Evolutionary conservation across 2,888 invertebrate genomes (phyloP).

Genomic region (Invenusta paracnida): DNA sequence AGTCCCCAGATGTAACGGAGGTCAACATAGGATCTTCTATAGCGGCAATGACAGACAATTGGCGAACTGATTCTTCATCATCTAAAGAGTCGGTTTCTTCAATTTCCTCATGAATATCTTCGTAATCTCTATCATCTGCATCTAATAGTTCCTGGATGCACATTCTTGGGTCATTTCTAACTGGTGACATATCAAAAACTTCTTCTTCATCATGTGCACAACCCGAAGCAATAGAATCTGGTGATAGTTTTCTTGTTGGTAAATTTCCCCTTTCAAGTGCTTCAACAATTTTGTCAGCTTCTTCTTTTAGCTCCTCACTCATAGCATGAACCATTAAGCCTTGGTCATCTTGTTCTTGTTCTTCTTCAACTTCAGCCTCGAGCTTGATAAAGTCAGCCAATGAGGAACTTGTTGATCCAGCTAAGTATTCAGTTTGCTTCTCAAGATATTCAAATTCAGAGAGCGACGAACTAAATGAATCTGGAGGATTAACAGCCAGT

Average conservation of each 20-base stretch:
- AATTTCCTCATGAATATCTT: not conserved
- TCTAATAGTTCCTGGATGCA: not conserved
- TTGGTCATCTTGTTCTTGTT: not conserved
- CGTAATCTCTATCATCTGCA: not conserved
- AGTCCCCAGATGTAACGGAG: not conserved
- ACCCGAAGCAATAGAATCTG: not conserved
- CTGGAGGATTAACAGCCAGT: not conserved
- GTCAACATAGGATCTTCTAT: not conserved
- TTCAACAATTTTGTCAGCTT: conserved; percentile 34
- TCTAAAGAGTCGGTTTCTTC: conserved; percentile 14
- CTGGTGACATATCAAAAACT: not conserved
- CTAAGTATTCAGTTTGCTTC: not conserved
- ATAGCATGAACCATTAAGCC: not conserved
- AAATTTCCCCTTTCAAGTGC: conserved; percentile 31
- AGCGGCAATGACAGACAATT: conserved; percentile 13
- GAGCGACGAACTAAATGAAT: not conserved
- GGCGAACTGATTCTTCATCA: not conserved
- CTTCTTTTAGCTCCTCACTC: not conserved
- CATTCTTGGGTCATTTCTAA: not conserved
- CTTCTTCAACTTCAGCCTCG: not conserved
- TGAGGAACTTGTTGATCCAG: not conserved
- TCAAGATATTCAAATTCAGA: not conserved
- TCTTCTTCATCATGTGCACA: not conserved
- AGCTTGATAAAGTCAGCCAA: not conserved
- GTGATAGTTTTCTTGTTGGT: conserved; percentile 1